Conservation (phyloP, 1,140 invertebrate genomes). For the Sycophila sp. region DNA sequence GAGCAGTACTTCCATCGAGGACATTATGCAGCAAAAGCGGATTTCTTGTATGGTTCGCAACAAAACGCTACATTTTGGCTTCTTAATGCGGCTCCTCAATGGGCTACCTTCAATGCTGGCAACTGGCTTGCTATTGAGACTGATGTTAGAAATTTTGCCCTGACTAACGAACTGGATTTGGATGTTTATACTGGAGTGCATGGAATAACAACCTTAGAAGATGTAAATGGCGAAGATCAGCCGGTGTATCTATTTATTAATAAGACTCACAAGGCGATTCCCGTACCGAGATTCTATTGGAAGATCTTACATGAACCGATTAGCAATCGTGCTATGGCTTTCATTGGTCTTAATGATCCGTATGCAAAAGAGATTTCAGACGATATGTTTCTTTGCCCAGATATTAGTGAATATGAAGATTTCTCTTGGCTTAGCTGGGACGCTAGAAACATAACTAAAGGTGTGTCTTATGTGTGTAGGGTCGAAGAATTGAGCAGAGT, state of each 20-base stretch:
- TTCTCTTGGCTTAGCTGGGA: conserved; percentile 67
- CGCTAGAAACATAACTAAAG: conserved; percentile 65
- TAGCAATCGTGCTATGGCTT: conserved; percentile 67
- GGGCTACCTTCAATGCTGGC: conserved; percentile 68
- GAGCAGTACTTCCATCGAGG: conserved; percentile 59
- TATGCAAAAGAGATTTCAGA: conserved; percentile 60
- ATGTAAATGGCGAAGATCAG: conserved; percentile 58
- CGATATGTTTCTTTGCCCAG: conserved; percentile 68
- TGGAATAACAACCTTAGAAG: conserved; percentile 64
- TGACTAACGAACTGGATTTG: conserved; percentile 48
- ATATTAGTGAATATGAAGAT: conserved; percentile 65
- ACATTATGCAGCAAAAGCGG: conserved; percentile 63
- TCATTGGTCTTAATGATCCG: conserved; percentile 75
- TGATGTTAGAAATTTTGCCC: conserved; percentile 47
- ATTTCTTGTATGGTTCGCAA: conserved; percentile 61
- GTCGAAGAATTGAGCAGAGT: conserved; percentile 70
- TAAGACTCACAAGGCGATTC: conserved; percentile 56
- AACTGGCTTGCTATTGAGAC: conserved; percentile 64
- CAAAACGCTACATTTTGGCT: conserved; percentile 65
- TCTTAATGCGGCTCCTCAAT: conserved; percentile 70
- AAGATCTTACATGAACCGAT: conserved; percentile 71
- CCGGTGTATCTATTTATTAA: conserved; percentile 65
- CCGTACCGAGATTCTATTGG: conserved; percentile 71
- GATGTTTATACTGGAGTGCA: conserved; percentile 71
- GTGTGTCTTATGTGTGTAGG: conserved; percentile 75